Conservation (phyloP, 1,140 invertebrate species). For the Drosophila arizonae region DNA sequence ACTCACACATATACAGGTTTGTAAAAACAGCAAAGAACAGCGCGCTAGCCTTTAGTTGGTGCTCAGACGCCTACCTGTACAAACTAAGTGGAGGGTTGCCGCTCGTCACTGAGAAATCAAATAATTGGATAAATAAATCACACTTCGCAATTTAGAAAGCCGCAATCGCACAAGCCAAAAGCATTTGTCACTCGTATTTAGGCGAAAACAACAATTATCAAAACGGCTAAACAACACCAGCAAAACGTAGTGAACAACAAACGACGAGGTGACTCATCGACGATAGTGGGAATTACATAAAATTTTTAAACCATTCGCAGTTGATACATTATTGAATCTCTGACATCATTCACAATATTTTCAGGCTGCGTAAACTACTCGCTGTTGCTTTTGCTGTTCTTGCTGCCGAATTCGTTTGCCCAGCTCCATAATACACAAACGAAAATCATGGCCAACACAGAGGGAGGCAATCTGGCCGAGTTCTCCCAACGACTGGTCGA, state of each 20-base stretch:
- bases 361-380: slow-evolving; percentile 48
- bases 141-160: slow-evolving; percentile 40
- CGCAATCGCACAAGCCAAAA: background rate
- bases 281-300: slow-evolving; percentile 57
- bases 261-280: slow-evolving; percentile 66
- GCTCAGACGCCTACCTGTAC: slow-evolving; percentile 19
- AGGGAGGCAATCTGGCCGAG: slow-evolving; percentile 12
- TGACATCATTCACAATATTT: slow-evolving; percentile 2
- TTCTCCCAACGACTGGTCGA: slow-evolving; percentile 60
- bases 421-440: background rate
- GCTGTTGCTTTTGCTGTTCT: slow-evolving; percentile 28
- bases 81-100: slow-evolving; percentile 3
- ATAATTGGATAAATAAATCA: background rate
- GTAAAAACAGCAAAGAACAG: slow-evolving; percentile 15
- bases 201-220: slow-evolving; percentile 16
- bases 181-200: slow-evolving; percentile 17
- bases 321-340: background rate
- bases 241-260: slow-evolving; percentile 21
- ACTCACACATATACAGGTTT: background rate
- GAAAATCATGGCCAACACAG: slow-evolving; percentile 35
- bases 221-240: slow-evolving; percentile 54
- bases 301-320: slow-evolving; percentile 51
- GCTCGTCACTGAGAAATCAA: background rate
- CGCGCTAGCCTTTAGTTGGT: slow-evolving; percentile 45
- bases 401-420: background rate